Evolutionary conservation across 1,140 invertebrate species (phyloP).

Genomic region (Drosophila nikananu): DNA sequence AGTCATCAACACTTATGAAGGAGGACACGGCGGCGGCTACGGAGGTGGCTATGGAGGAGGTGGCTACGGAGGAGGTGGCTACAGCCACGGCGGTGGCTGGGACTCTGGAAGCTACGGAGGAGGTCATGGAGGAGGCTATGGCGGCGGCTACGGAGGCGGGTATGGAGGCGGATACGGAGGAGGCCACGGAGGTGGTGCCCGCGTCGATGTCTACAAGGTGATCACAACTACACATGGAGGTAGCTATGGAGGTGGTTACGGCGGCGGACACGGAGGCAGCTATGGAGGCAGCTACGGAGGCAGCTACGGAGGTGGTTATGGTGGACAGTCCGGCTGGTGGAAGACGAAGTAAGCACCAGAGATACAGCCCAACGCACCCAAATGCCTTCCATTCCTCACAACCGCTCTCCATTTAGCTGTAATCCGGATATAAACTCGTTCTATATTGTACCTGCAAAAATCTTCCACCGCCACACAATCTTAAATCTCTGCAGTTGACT

Average conservation of each 20-base stretch:
- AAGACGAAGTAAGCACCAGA: conserved; percentile 53
- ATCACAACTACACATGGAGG: conserved; percentile 23
- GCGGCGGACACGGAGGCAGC: conserved; percentile 37
- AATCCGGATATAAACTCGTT: conserved; percentile 51
- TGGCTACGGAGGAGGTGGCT: conserved; percentile 16
- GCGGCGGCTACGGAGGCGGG: conserved; percentile 36
- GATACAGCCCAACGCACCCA: not conserved
- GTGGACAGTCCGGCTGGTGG: conserved; percentile 66
- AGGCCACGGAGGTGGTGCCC: conserved; percentile 25
- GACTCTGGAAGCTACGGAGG: conserved; percentile 29
- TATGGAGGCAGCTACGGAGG: conserved; percentile 32
- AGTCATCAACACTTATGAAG: conserved; percentile 33
- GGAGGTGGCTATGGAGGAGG: conserved; percentile 34
- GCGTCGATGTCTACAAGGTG: conserved; percentile 13
- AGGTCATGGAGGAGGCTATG: conserved; percentile 44
- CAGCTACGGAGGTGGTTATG: conserved; percentile 32
- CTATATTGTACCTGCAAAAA: conserved; percentile 46
- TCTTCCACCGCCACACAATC: conserved; percentile 6
- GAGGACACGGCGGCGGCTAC: conserved; percentile 40
- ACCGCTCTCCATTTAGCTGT: conserved; percentile 14
- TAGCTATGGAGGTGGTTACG: conserved; percentile 32
- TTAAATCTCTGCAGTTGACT: conserved; percentile 7
- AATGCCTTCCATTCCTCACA: not conserved
- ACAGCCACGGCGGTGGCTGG: conserved; percentile 31
- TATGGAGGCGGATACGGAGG: conserved; percentile 42